phyloP scores from a whole-genome alignment of 2,797 vertebrate genomes.

The Pseudochirops corinnae region DNA sequence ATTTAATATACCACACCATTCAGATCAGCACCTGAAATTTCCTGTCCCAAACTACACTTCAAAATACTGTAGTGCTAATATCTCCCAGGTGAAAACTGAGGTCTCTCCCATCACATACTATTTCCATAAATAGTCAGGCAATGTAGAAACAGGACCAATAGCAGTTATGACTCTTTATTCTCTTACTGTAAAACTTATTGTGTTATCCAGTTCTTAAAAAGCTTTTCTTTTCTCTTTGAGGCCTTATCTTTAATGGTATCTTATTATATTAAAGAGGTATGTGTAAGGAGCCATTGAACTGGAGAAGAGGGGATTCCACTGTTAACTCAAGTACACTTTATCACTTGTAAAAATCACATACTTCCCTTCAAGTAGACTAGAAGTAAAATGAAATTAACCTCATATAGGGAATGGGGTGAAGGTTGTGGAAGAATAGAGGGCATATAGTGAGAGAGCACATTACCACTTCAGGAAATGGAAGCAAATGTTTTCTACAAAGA shows the following conservation, averaged over 20 bases:
- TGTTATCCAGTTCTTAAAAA: conserved; percentile 28
- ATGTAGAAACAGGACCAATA: neutral
- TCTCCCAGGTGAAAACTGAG: neutral
- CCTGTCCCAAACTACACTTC: neutral
- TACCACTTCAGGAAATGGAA: conserved; percentile 32
- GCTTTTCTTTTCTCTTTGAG: neutral
- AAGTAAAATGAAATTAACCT: conserved; percentile 53
- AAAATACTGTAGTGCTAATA: neutral
- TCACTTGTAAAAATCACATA: conserved; percentile 38
- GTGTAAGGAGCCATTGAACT: conserved; percentile 34
- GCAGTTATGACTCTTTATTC: neutral
- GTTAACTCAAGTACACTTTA: conserved; percentile 30
- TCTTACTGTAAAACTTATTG: neutral
- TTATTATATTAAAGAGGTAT: conserved; percentile 16
- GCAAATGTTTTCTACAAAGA: conserved; percentile 14
- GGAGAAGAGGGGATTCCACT: conserved; percentile 21
- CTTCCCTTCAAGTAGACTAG: conserved; percentile 11
- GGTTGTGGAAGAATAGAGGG: conserved; percentile 40
- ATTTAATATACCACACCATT: neutral
- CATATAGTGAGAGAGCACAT: neutral
- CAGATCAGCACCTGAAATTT: neutral
- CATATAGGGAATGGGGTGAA: conserved; percentile 14
- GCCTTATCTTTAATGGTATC: neutral
- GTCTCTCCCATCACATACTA: neutral
- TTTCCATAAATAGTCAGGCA: neutral